These are phyloP conservation scores for Notocelia uddmanniana DNA, from an alignment of 2,888 invertebrate genomes.

Conservation along the genomic window DNA sequence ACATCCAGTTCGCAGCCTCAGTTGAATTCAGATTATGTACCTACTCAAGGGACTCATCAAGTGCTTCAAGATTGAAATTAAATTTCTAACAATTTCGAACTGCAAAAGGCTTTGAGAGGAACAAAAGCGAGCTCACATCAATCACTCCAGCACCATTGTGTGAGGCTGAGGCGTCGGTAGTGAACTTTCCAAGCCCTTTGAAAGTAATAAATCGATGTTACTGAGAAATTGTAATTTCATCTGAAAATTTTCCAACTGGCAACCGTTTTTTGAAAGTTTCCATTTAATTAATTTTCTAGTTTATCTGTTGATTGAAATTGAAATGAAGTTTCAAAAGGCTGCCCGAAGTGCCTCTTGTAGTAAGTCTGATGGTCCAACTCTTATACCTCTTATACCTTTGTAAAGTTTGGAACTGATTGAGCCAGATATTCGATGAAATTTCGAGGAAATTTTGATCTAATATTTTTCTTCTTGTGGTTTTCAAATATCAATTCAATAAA, in stretches of 20 bases:
- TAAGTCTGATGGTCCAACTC: neutral
- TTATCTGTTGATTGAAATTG: constrained; percentile 30
- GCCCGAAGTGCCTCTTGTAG: constrained; percentile 5
- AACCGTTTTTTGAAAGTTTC: constrained; percentile 37
- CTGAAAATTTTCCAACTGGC: constrained; percentile 29
- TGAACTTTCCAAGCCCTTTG: constrained; percentile 45
- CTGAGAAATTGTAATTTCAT: constrained; percentile 47
- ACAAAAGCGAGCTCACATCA: constrained; percentile 39
- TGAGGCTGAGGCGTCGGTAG: constrained; percentile 30
- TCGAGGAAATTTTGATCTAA: no score
- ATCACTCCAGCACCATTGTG: constrained; percentile 40
- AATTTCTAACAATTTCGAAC: constrained; percentile 44
- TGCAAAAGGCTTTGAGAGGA: constrained; percentile 42
- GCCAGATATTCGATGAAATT: no score
- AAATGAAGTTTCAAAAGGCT: constrained; percentile 21
- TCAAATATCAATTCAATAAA: no score
- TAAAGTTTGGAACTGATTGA: neutral
- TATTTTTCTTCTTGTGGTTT: no score
- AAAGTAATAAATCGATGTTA: constrained; percentile 47
- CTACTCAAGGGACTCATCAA: constrained; percentile 29
- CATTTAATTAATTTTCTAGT: constrained; percentile 39
- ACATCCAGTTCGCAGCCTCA: neutral
- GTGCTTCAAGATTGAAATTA: constrained; percentile 39
- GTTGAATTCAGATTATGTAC: constrained; percentile 15
- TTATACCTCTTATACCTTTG: neutral